These are phyloP conservation scores for Eretmocerus hayati DNA, from an alignment of 2,888 invertebrate genomes.

Conservation along the genomic window DNA sequence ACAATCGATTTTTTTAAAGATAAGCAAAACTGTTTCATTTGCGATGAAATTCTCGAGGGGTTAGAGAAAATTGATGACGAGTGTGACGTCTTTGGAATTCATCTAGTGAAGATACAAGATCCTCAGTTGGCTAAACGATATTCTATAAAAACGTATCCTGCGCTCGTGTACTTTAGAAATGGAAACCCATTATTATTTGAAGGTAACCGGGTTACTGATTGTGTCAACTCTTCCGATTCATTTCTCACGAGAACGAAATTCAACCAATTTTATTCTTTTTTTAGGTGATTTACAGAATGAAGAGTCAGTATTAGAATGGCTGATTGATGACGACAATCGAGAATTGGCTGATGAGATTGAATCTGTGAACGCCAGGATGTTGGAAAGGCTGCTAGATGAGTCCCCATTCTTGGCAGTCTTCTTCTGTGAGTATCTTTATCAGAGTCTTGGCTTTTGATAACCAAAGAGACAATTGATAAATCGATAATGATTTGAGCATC, in stretches of 20 bases:
- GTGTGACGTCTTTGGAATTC: conserved; percentile 86
- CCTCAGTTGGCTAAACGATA: conserved; percentile 85
- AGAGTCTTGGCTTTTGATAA: neutral
- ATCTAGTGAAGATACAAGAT: conserved; percentile 89
- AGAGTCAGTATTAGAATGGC: conserved; percentile 85
- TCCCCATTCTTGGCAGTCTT: conserved; percentile 85
- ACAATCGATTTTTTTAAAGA: conserved; percentile 48
- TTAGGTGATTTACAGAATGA: conserved; percentile 84
- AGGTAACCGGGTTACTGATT: too few relatives aligned
- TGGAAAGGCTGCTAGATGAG: conserved; percentile 74
- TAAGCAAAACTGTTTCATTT: conserved; percentile 85
- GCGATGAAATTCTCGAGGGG: conserved; percentile 82
- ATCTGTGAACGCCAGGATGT: conserved; percentile 84
- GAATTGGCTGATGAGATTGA: conserved; percentile 92
- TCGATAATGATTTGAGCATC: too few relatives aligned
- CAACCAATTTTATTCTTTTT: conserved; percentile 2
- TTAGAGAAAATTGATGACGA: conserved; percentile 86
- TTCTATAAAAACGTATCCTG: conserved; percentile 90
- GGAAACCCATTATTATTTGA: conserved; percentile 57
- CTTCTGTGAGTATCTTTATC: conserved; percentile 64
- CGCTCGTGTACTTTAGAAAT: conserved; percentile 82
- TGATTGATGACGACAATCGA: conserved; percentile 86
- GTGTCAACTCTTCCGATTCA: too few relatives aligned
- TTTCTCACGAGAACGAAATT: too few relatives aligned
- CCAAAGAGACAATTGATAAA: neutral